These are phyloP conservation scores for Cheilosia grossa DNA, from an alignment of 2,888 invertebrate genomes.

Conservation along the genomic window DNA sequence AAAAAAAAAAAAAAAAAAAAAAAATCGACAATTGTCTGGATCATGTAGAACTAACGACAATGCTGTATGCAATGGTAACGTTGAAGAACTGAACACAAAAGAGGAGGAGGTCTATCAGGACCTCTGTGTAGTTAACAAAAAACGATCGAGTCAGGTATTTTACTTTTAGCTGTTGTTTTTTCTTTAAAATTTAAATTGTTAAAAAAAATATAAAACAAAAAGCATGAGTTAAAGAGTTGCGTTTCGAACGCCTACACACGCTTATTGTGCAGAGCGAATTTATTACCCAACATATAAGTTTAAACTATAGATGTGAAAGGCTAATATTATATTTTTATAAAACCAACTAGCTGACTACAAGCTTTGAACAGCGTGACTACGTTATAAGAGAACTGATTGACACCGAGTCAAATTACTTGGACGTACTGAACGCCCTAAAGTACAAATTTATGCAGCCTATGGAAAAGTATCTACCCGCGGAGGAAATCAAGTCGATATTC, in stretches of 20 bases:
- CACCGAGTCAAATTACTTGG: slow-evolving; percentile 98
- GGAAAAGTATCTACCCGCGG: slow-evolving; percentile 87
- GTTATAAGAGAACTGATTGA: slow-evolving; percentile 96
- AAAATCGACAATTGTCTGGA: slow-evolving; percentile 15
- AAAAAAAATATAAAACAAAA: background rate
- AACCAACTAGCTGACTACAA: slow-evolving; percentile 83
- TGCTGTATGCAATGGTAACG: slow-evolving; percentile 83
- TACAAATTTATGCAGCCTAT: slow-evolving; percentile 92
- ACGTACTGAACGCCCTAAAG: slow-evolving; percentile 93
- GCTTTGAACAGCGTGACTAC: slow-evolving; percentile 94
- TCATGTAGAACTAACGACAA: slow-evolving; percentile 85
- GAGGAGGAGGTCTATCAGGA: slow-evolving; percentile 98
- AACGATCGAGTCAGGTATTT: slow-evolving; percentile 80
- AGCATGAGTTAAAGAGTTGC: slow-evolving; percentile 19
- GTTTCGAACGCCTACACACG: slow-evolving; percentile 49
- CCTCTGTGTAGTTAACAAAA: slow-evolving; percentile 79
- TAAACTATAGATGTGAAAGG: background rate
- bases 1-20: slow-evolving; percentile 24
- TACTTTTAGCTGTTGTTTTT: slow-evolving; percentile 17
- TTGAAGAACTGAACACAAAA: slow-evolving; percentile 84
- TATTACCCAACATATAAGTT: background rate
- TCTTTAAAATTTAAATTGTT: slow-evolving; percentile 29
- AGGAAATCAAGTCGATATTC: slow-evolving; percentile 92
- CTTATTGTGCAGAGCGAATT: slow-evolving; percentile 51
- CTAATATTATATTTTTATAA: slow-evolving; percentile 27